These are phyloP conservation scores for Takifugu ocellatus DNA, from an alignment of 2,797 vertebrate species.

Conservation along the genomic window DNA sequence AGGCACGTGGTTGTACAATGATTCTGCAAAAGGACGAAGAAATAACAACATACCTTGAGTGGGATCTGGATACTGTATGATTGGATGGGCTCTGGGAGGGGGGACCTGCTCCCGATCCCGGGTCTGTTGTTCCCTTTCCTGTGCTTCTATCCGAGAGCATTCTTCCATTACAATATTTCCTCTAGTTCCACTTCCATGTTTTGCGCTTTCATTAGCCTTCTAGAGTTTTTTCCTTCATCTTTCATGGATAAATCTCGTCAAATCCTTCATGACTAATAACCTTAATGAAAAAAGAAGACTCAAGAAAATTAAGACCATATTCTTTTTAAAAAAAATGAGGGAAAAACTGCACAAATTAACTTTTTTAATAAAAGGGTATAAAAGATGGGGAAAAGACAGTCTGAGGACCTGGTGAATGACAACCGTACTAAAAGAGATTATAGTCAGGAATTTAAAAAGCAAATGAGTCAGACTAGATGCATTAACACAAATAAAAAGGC, in stretches of 20 bases:
- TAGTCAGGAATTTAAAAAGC: no score
- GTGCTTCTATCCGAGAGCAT: slow-evolving; percentile 93
- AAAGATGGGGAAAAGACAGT: slow-evolving; percentile 42
- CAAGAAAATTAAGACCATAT: slow-evolving; percentile 96
- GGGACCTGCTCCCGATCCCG: slow-evolving; percentile 78
- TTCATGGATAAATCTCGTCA: slow-evolving; percentile 99
- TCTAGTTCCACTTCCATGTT: slow-evolving; percentile 89
- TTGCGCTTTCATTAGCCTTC: slow-evolving; percentile 87
- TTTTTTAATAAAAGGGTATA: slow-evolving; percentile 34
- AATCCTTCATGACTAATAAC: slow-evolving; percentile 98
- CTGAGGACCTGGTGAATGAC: slow-evolving; percentile 2
- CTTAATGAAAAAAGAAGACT: slow-evolving; percentile 99
- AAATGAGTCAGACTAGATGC: no score
- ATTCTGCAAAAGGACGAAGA: no score
- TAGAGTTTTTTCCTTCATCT: slow-evolving; percentile 94
- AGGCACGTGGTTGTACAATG: no score
- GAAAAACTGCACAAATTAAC: slow-evolving; percentile 33
- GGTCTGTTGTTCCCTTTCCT: slow-evolving; percentile 52
- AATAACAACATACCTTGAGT: slow-evolving; percentile 77
- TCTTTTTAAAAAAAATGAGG: slow-evolving; percentile 59
- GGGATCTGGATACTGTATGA: slow-evolving; percentile 85
- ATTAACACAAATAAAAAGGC: not conserved
- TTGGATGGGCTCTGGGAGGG: slow-evolving; percentile 87
- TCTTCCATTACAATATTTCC: slow-evolving; percentile 91
- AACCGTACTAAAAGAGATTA: no score